Conservation (phyloP, 2,113 vertebrate genomes). For the Spermophilus dauricus region DNA sequence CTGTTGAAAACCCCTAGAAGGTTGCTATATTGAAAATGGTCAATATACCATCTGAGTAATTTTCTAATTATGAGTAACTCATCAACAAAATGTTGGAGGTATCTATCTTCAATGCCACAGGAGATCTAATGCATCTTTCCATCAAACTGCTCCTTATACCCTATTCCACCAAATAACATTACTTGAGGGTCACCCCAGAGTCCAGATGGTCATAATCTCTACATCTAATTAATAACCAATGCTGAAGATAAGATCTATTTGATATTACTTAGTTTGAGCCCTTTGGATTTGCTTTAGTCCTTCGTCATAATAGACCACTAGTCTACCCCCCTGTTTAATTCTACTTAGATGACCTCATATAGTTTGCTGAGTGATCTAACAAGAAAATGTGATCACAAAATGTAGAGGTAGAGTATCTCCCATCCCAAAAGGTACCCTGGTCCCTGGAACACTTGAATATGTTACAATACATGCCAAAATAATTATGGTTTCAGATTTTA, state of each 20-base stretch:
- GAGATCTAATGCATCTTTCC: neutral
- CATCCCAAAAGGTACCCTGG: neutral
- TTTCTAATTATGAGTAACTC: slow-evolving; percentile 18
- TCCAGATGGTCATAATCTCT: neutral
- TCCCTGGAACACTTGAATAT: neutral
- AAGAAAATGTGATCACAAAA: neutral
- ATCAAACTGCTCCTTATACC: neutral
- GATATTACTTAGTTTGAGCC: neutral
- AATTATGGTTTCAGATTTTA: neutral
- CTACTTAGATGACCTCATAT: neutral
- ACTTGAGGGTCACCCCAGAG: neutral
- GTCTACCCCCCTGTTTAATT: neutral
- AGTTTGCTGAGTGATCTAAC: neutral
- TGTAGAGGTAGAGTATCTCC: neutral
- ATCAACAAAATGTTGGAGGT: neutral
- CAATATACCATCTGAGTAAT: neutral
- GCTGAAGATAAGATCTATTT: neutral
- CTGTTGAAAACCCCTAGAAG: neutral
- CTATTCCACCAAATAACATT: neutral
- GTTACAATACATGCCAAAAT: neutral
- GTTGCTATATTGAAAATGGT: neutral
- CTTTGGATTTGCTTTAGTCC: neutral
- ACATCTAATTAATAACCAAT: neutral
- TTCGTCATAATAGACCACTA: neutral
- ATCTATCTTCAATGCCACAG: neutral